Percentiles rank a stretch among this genome's conserved stretches.
Evolutionary conservation across 1,140 invertebrate species (phyloP).

Genomic region (Rhopalosiphum maidis): DNA sequence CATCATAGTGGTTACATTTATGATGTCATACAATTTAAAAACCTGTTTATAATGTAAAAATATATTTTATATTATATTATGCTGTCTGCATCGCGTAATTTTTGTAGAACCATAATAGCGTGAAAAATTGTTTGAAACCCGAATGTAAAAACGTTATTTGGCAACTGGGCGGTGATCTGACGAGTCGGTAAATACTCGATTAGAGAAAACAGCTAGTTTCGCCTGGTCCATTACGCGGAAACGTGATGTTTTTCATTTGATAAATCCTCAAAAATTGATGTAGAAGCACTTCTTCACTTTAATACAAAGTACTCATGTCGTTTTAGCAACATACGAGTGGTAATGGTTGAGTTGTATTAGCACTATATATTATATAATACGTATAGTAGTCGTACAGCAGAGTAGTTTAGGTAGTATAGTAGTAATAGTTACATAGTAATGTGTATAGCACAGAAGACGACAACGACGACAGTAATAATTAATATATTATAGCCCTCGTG

Average conservation of each 20-base stretch:
- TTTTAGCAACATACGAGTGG: not conserved
- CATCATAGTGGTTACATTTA: conserved; percentile 8
- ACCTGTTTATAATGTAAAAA: conserved; percentile 3
- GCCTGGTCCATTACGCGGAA: not conserved
- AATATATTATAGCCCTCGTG: conserved; percentile 36
- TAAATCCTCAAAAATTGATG: not conserved
- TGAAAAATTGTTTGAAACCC: not conserved
- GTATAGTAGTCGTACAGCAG: not conserved
- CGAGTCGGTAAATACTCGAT: not conserved
- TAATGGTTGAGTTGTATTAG: not conserved
- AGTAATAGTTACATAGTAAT: conserved; percentile 15
- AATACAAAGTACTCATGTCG: not conserved
- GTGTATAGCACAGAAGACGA: not conserved
- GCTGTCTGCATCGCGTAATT: not conserved
- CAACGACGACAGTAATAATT: conserved; percentile 43
- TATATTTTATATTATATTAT: not conserved
- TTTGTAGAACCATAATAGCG: not conserved
- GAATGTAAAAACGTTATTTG: not conserved
- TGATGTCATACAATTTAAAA: conserved; percentile 39
- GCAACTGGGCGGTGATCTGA: not conserved
- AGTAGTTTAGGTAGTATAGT: not conserved
- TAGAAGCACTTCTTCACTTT: not conserved
- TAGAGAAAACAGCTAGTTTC: not conserved
- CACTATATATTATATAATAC: not conserved
- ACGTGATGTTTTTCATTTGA: conserved; percentile 13